These are phyloP conservation scores for Chiridota heheva DNA, from an alignment of 35 echinoderm and acorn worm genomes.

Conservation along the genomic window DNA sequence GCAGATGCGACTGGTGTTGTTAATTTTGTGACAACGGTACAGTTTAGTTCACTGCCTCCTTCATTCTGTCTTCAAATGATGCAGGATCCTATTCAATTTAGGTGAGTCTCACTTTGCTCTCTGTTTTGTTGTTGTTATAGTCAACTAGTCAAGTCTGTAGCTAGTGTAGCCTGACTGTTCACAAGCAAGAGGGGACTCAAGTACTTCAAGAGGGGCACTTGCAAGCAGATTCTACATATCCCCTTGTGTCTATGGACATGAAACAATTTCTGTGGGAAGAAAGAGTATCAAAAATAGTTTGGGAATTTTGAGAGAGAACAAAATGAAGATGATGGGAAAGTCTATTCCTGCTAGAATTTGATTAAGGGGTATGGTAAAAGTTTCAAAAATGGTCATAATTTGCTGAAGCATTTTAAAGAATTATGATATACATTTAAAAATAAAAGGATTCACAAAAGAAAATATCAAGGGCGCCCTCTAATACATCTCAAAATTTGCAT, in stretches of 20 bases:
- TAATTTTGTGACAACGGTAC: constrained; percentile 82
- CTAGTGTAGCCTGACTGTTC: not conserved
- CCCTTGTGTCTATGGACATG: not conserved
- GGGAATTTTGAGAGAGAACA: too few relatives aligned
- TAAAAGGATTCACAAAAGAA: too few relatives aligned
- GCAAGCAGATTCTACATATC: not conserved
- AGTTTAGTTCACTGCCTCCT: constrained; percentile 78
- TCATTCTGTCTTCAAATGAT: constrained; percentile 87
- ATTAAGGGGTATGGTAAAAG: too few relatives aligned
- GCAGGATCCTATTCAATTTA: constrained; percentile 81
- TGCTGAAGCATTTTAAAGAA: too few relatives aligned
- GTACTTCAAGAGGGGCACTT: not conserved
- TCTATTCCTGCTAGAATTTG: too few relatives aligned
- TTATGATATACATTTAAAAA: too few relatives aligned
- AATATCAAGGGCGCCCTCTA: too few relatives aligned
- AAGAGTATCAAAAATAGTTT: not conserved
- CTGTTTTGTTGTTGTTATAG: not conserved
- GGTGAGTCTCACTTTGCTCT: constrained; percentile 35
- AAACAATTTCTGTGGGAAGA: not conserved
- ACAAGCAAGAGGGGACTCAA: too few relatives aligned
- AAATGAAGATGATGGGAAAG: too few relatives aligned
- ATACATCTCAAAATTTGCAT: too few relatives aligned
- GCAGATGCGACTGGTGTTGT: constrained; percentile 69
- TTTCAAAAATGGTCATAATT: too few relatives aligned
- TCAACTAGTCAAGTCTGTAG: not conserved